phyloP scores from a whole-genome alignment of 2,888 invertebrate genomes.

The Apodemia mormo region DNA sequence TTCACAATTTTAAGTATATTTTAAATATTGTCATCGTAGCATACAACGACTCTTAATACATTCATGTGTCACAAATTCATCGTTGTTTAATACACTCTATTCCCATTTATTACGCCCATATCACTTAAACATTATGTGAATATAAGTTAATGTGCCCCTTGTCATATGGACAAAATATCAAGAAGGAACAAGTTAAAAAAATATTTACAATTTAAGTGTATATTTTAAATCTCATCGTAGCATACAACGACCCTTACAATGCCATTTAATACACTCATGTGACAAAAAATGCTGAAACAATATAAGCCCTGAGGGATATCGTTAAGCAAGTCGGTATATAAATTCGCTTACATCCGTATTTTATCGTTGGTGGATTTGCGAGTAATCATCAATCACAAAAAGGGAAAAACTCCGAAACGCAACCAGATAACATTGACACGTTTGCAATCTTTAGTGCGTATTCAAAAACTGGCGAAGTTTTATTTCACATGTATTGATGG shows the following conservation, averaged over 20 bases:
- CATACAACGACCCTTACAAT: neutral
- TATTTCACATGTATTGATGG: neutral
- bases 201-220: neutral
- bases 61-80: no score
- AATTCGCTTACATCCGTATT: neutral
- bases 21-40: no score
- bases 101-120: no score
- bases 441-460: slow-evolving; percentile 36
- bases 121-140: no score
- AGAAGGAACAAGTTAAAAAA: no score
- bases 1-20: neutral
- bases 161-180: no score
- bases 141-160: no score
- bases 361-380: slow-evolving; percentile 5
- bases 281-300: slow-evolving; percentile 5
- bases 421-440: slow-evolving; percentile 41
- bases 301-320: neutral
- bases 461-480: slow-evolving; percentile 6
- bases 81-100: no score
- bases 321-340: slow-evolving; percentile 4
- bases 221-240: neutral
- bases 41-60: no score
- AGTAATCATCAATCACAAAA: slow-evolving; percentile 44
- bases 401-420: slow-evolving; percentile 33
- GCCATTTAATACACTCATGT: neutral